Percentiles rank a stretch among this genome's conserved stretches.
Evolutionary conservation across 2,113 vertebrate genomes (phyloP).

Genomic region (Agelaius tricolor): DNA sequence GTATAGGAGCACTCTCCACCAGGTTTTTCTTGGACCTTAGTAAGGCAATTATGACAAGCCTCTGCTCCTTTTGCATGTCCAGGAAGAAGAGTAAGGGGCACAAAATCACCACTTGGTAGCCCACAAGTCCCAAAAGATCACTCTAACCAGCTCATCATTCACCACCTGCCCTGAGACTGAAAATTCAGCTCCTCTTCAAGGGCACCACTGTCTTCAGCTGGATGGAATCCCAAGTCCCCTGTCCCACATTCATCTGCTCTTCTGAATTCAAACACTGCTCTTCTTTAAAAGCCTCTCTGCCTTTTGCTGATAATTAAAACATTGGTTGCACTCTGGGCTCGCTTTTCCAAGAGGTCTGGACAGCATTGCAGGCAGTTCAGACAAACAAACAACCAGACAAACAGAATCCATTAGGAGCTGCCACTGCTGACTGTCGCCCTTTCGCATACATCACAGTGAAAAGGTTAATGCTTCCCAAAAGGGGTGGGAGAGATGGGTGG

Average conservation of each 20-base stretch:
- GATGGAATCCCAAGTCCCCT: background rate
- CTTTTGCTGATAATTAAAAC: conserved; percentile 49
- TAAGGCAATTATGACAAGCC: background rate
- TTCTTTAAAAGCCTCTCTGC: background rate
- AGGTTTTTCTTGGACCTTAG: background rate
- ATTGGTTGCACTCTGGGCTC: conserved; percentile 3
- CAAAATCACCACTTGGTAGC: background rate
- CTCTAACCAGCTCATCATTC: background rate
- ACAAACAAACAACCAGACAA: conserved; percentile 49
- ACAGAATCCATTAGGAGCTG: conserved; percentile 65
- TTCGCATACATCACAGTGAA: conserved; percentile 64
- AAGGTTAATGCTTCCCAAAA: conserved; percentile 68
- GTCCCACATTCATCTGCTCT: background rate
- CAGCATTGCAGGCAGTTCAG: conserved; percentile 46
- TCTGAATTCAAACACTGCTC: background rate
- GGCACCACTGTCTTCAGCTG: background rate
- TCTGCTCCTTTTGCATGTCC: background rate
- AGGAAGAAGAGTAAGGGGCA: background rate
- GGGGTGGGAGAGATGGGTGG: background rate
- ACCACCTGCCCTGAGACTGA: background rate
- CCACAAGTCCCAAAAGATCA: background rate
- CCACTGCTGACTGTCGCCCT: conserved; percentile 64
- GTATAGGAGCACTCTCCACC: background rate
- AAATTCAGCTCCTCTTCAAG: background rate
- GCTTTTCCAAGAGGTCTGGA: conserved; percentile 56